phyloP scores from a whole-genome alignment of 2,797 vertebrate species.

The Fratercula arctica region DNA sequence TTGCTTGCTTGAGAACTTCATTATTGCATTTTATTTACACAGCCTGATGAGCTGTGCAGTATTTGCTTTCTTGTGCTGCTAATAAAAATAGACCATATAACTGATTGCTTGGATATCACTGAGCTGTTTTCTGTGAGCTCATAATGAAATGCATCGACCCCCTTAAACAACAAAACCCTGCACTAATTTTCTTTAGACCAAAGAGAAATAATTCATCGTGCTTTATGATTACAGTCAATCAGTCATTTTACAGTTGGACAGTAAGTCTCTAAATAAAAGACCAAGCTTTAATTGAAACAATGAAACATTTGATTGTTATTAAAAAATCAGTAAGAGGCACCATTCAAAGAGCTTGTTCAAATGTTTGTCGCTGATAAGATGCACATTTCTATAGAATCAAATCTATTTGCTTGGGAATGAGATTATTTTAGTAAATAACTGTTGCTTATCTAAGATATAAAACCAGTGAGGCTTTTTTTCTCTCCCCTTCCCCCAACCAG shows the following conservation, averaged over 20 bases:
- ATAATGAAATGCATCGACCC: background rate
- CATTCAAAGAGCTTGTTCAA: background rate
- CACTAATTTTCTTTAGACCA: constrained; percentile 20
- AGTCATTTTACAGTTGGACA: constrained; percentile 30
- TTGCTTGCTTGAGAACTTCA: constrained; percentile 34
- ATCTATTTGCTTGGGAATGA: constrained; percentile 31
- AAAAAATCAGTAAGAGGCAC: background rate
- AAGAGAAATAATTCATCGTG: constrained; percentile 15
- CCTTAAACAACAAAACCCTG: constrained; percentile 22
- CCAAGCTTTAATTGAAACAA: constrained; percentile 33
- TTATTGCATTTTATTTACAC: constrained; percentile 45
- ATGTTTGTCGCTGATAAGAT: constrained; percentile 39
- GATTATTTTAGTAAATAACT: constrained; percentile 31
- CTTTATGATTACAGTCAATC: constrained; percentile 23
- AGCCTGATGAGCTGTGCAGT: constrained; percentile 25
- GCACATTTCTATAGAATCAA: constrained; percentile 28
- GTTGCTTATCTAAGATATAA: constrained; percentile 37
- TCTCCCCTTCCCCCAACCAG: background rate
- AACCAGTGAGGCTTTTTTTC: background rate
- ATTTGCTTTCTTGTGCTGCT: constrained; percentile 21
- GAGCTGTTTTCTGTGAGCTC: background rate
- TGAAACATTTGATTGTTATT: constrained; percentile 31
- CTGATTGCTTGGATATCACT: background rate
- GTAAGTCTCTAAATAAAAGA: constrained; percentile 26
- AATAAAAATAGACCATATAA: constrained; percentile 40